Percentiles rank a stretch among this genome's conserved stretches.
phyloP scores from a whole-genome alignment of 30 jellyfish, hydroid and myxozoan genomes.

The Aurelia sp. region DNA sequence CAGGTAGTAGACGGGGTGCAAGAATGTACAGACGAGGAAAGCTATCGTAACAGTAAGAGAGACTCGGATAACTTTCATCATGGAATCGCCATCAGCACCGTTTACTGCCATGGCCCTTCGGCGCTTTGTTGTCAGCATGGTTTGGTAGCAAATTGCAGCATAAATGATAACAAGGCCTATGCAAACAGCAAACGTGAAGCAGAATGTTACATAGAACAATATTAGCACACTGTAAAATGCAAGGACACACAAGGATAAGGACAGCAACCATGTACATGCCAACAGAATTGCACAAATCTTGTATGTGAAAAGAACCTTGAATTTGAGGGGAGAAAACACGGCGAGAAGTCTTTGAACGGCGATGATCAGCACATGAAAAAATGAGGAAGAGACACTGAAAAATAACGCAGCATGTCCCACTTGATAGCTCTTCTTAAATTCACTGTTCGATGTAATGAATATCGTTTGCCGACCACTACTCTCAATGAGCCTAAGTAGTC shows the following conservation, averaged over 20 bases:
- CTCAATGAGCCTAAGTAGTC: constrained; percentile 23
- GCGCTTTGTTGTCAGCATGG: neutral
- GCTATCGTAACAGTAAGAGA: constrained; percentile 32
- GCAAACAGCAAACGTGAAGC: neutral
- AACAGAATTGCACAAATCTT: constrained; percentile 19
- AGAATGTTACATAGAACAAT: neutral
- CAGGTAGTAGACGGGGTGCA: constrained; percentile 30
- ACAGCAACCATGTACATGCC: constrained; percentile 11
- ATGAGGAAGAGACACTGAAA: constrained; percentile 24
- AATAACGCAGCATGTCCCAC: constrained; percentile 49
- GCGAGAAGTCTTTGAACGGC: constrained; percentile 36
- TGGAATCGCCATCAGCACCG: neutral
- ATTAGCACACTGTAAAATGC: neutral
- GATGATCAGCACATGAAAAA: constrained; percentile 9
- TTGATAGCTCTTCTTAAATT: constrained; percentile 6
- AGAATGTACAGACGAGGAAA: constrained; percentile 38
- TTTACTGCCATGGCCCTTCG: constrained; percentile 1
- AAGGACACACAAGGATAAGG: constrained; percentile 4
- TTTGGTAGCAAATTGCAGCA: constrained; percentile 17
- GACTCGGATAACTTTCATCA: constrained; percentile 18
- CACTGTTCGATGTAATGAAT: neutral
- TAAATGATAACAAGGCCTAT: neutral
- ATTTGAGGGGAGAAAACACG: constrained; percentile 19
- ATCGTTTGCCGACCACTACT: constrained; percentile 1
- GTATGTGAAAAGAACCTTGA: constrained; percentile 21